Conservation (phyloP, 2,888 invertebrate genomes). For the Melanargia galathea region DNA sequence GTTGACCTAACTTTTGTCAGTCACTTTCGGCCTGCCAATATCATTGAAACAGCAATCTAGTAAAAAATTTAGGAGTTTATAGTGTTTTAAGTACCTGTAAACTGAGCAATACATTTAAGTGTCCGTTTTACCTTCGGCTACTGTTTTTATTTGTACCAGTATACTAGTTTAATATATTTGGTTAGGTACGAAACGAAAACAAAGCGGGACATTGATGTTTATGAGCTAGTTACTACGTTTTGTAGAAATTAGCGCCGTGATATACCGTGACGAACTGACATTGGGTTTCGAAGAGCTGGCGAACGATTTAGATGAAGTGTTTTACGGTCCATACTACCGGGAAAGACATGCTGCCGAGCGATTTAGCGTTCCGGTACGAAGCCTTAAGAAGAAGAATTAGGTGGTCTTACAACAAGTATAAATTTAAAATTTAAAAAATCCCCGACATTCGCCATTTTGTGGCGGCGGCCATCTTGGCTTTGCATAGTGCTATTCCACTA, state of each 20-base stretch:
- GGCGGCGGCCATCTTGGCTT: no score
- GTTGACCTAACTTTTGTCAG: no score
- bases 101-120: slow-evolving; percentile 35
- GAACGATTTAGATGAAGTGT: background rate
- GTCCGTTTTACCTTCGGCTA: slow-evolving; percentile 27
- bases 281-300: background rate
- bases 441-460: no score
- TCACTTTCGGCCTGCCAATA: no score
- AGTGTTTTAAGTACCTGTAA: slow-evolving; percentile 10
- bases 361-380: no score
- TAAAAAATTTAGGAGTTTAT: background rate
- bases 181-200: slow-evolving; percentile 3
- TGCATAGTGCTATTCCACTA: no score
- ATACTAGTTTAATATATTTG: background rate
- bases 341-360: no score
- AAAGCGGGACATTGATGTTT: slow-evolving; percentile 13
- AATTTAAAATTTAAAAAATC: no score
- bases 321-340: no score
- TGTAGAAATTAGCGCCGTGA: background rate
- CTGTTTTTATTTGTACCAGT: slow-evolving; percentile 1
- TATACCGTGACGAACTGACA: background rate
- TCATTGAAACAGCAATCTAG: no score
- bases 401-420: no score
- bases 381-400: no score
- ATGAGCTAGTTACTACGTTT: slow-evolving; percentile 11